Percentiles rank a stretch among this genome's conserved stretches.
Evolutionary conservation across 2,113 vertebrate species (phyloP).

Genomic region (Connochaetes taurinus): DNA sequence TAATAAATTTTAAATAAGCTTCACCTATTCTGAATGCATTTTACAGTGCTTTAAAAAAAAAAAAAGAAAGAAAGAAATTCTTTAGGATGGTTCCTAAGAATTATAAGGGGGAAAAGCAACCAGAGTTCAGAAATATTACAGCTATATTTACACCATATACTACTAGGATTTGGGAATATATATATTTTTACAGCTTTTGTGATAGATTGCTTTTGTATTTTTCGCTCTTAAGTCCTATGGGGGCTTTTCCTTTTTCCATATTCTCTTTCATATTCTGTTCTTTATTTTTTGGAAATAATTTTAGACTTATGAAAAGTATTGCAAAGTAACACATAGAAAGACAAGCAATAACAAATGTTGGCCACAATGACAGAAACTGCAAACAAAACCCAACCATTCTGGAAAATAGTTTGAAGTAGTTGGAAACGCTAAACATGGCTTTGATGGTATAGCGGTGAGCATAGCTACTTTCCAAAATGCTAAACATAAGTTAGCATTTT

Average conservation of each 20-base stretch:
- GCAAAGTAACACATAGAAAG: neutral
- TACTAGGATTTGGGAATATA: neutral
- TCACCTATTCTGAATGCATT: neutral
- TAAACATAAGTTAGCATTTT: neutral
- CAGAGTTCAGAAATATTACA: neutral
- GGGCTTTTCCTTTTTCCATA: neutral
- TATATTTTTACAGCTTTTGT: neutral
- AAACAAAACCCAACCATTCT: neutral
- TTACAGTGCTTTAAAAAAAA: neutral
- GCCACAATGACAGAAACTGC: neutral
- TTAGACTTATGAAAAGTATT: neutral
- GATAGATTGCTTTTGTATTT: neutral
- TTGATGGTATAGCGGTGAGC: slow-evolving; percentile 81
- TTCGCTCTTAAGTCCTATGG: neutral
- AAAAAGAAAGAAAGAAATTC: neutral
- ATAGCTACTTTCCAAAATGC: slow-evolving; percentile 77
- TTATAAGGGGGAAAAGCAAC: neutral
- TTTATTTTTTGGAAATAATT: neutral
- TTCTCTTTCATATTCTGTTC: neutral
- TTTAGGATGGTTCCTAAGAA: neutral
- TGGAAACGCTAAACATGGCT: neutral
- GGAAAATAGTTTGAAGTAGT: neutral
- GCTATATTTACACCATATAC: neutral
- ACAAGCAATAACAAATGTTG: neutral
- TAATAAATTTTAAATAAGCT: neutral